phyloP scores from a whole-genome alignment of 2,797 vertebrate genomes.

The Dipus sagitta region DNA sequence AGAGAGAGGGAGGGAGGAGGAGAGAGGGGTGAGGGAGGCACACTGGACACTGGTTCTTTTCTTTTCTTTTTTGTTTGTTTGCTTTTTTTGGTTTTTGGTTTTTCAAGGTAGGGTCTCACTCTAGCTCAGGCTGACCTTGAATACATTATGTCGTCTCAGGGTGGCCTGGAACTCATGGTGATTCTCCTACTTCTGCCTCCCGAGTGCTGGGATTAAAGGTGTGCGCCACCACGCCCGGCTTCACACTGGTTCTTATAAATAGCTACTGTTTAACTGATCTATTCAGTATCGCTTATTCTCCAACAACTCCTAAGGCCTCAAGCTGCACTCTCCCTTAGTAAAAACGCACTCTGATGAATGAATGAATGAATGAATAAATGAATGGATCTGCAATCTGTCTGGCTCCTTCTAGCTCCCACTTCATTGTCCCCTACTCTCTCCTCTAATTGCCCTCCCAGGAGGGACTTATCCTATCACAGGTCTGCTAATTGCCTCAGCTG shows the following conservation, averaged over 20 bases:
- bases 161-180: too few relatives aligned
- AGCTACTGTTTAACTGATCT: background rate
- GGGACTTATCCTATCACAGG: background rate
- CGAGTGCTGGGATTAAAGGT: too few relatives aligned
- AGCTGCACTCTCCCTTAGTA: background rate
- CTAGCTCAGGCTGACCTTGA: too few relatives aligned
- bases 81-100: too few relatives aligned
- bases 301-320: background rate
- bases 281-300: background rate
- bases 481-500: background rate
- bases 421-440: background rate
- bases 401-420: background rate
- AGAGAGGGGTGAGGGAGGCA: background rate
- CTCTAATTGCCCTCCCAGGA: background rate
- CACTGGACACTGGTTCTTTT: too few relatives aligned
- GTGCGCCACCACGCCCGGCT: too few relatives aligned
- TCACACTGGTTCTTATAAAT: background rate
- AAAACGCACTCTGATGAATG: background rate
- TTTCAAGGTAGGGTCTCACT: too few relatives aligned
- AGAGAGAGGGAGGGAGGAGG: background rate
- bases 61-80: too few relatives aligned
- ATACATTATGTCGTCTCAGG: too few relatives aligned
- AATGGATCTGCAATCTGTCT: slow-evolving; percentile 8
- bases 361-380: background rate
- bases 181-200: too few relatives aligned